phyloP scores from a whole-genome alignment of 2,888 invertebrate species.

The Aplocera efformata region DNA sequence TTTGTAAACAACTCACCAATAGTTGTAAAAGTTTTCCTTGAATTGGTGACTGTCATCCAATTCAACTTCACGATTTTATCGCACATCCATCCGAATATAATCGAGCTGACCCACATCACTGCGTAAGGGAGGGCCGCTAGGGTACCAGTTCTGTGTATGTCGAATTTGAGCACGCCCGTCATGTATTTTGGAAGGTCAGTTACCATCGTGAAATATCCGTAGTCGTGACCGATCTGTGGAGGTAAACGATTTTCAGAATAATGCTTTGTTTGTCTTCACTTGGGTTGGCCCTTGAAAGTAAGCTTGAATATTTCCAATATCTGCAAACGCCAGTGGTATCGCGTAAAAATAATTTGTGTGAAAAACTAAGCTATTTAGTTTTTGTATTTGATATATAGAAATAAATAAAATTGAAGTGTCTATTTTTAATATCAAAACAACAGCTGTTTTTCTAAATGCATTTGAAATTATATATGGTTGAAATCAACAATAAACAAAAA shows the following conservation, averaged over 20 bases:
- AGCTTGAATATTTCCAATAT: constrained; percentile 1
- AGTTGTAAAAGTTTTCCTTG: constrained; percentile 84
- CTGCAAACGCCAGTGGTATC: too few species aligned
- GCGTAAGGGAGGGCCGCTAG: constrained; percentile 84
- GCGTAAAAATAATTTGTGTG: too few species aligned
- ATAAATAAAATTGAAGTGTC: too few species aligned
- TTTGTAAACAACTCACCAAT: constrained; percentile 71
- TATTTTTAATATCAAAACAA: too few species aligned
- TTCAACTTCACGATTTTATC: constrained; percentile 84
- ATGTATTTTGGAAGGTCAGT: constrained; percentile 86
- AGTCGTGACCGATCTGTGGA: constrained; percentile 82
- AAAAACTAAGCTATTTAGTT: too few species aligned
- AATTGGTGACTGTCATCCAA: constrained; percentile 78
- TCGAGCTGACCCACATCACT: constrained; percentile 84
- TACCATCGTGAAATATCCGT: constrained; percentile 86
- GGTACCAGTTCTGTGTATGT: constrained; percentile 82
- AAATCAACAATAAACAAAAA: too few species aligned
- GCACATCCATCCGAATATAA: constrained; percentile 83
- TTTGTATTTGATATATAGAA: too few species aligned
- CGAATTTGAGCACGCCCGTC: constrained; percentile 84
- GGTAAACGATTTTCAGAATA: constrained; percentile 15
- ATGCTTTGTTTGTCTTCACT: constrained; percentile 1
- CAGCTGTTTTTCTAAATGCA: too few species aligned
- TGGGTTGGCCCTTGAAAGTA: constrained; percentile 6
- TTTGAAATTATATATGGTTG: too few species aligned